Evolutionary conservation across 2,113 vertebrate genomes (phyloP), one percentile per base, ranked within the genome.

Genomic region (Anarrhichthys ocellatus): DNA sequence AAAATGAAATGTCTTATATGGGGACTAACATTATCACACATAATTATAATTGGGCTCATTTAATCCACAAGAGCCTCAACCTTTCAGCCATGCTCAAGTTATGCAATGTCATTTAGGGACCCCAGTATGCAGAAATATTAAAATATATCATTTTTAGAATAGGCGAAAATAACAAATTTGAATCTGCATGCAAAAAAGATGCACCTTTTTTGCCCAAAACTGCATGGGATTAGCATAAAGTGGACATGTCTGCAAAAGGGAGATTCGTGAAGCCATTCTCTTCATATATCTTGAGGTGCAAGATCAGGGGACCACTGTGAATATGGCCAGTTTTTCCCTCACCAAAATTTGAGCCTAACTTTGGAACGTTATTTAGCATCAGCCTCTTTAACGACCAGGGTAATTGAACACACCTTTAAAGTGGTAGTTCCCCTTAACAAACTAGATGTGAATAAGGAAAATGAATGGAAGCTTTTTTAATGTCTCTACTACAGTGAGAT

Each of bases 401-500:
- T 29, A 36, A 73, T 36, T 56, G 27, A 66, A 20, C 44, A 20
- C 69, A 46, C 17, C 27, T 34, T 70, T 54, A 74, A 59, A 27
- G 32, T 15, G 22, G 59, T 20, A 68, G 8, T 42, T 46, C 29
- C 7, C 15, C 17, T 3, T 48, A 56, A 58, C 5, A n/a, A 63
- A 56, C n/a, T 29, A 1, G 5, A 73, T 32, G 24, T 54, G 38
- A 27, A 34, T 50, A 3, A 67, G 27, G 22, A 40, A 36, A 80
- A 38, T 58, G 66, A 80, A 76, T 42, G n/a, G 36, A 82, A 59
- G 50, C 29, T 17, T 34, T 76, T 74, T 50, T 50, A 67, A 73
- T 81, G 70, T 76, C 32, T 78, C 73, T 75, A 61, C 74, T 80
- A 42, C 54, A 48, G 75, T 46, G 58, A 86, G 83, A 89, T 84